These are phyloP conservation scores for Hoplostethus atlanticus DNA, from an alignment of 2,797 vertebrate species.

Conservation along the genomic window DNA sequence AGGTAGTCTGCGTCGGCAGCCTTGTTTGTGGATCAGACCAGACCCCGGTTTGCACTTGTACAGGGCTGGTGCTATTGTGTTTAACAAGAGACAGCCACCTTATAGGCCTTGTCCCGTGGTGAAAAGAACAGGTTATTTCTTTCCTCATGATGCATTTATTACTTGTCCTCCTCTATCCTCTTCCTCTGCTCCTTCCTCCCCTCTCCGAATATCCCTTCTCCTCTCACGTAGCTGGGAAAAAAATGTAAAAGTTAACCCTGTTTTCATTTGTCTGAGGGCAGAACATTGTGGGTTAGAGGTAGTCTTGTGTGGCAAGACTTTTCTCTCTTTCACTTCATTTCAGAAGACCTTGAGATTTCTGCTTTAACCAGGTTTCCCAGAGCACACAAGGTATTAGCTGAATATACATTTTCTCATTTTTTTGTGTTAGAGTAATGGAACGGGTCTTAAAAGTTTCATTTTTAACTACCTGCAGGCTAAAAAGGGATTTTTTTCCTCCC, in stretches of 20 bases:
- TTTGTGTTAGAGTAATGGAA: no score
- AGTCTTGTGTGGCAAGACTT: not conserved
- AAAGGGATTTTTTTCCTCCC: slow-evolving; percentile 6
- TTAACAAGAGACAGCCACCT: slow-evolving; percentile 48
- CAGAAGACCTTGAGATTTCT: not conserved
- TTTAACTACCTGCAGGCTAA: no score
- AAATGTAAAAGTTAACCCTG: slow-evolving; percentile 10
- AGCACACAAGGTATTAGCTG: no score
- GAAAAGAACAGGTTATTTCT: slow-evolving; percentile 41
- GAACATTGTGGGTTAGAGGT: not conserved
- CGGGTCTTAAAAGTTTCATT: no score
- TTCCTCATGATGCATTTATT: slow-evolving; percentile 67
- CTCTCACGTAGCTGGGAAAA: slow-evolving; percentile 9
- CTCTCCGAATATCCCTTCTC: not conserved
- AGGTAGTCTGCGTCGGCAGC: slow-evolving; percentile 58
- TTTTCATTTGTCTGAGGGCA: slow-evolving; percentile 24
- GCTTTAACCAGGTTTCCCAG: not conserved
- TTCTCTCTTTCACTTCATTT: slow-evolving; percentile 2
- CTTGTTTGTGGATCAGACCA: slow-evolving; percentile 68
- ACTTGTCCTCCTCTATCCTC: slow-evolving; percentile 22
- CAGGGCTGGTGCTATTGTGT: slow-evolving; percentile 42
- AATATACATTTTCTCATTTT: no score
- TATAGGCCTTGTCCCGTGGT: slow-evolving; percentile 38
- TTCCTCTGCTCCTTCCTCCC: slow-evolving; percentile 1
- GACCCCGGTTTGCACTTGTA: slow-evolving; percentile 54